Percentiles rank a stretch among this genome's conserved stretches.
phyloP scores from a whole-genome alignment of 2,113 vertebrate genomes.

The Cinclus cinclus region DNA sequence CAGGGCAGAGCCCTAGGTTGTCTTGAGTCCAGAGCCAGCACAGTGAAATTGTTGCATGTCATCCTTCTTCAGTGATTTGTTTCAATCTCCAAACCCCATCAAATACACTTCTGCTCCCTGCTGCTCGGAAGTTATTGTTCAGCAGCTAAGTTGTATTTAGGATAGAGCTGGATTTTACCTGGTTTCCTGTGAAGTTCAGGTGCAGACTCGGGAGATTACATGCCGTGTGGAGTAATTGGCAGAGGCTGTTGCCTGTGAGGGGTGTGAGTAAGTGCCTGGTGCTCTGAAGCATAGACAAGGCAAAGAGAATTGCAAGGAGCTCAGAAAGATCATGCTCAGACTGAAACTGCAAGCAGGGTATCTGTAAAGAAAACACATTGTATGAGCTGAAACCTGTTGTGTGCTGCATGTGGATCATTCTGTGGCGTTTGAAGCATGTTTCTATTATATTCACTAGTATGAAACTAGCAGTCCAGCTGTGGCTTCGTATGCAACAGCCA shows the following conservation, averaged over 20 bases:
- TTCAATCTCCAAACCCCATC: not conserved
- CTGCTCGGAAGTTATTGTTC: not conserved
- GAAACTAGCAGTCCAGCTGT: not conserved
- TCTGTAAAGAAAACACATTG: not conserved
- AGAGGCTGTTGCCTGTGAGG: not conserved
- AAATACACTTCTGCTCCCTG: not conserved
- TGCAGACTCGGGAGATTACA: not conserved
- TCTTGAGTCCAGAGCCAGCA: not conserved
- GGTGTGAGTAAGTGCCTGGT: not conserved
- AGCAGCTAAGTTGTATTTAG: not conserved
- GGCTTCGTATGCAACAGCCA: not conserved
- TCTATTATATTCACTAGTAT: not conserved
- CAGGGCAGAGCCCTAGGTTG: not conserved
- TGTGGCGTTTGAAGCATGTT: not conserved
- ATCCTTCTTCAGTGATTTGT: not conserved
- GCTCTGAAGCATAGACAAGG: not conserved
- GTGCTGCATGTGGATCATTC: not conserved
- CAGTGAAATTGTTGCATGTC: not conserved
- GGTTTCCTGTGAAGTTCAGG: not conserved
- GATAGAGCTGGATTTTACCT: not conserved
- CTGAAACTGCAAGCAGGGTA: not conserved
- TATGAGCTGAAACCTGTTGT: not conserved
- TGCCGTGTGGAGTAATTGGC: not conserved
- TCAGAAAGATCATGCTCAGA: not conserved
- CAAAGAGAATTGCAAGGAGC: not conserved